phyloP scores from a whole-genome alignment of 2,797 vertebrate genomes.

The Crypturellus tataupa region DNA sequence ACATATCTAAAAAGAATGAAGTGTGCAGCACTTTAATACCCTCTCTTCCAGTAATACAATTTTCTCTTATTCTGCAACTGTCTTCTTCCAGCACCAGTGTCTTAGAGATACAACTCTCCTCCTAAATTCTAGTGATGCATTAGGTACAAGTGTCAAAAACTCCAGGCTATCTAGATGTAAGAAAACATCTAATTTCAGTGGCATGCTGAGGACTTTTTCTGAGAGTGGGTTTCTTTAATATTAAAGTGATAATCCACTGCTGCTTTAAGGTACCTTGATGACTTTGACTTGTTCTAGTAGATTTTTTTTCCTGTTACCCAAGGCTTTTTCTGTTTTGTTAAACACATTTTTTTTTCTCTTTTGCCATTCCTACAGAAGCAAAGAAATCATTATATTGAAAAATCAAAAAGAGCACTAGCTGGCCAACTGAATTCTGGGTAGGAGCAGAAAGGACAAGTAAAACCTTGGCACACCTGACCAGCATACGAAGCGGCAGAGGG shows the following conservation, averaged over 20 bases:
- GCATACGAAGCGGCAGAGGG: not conserved
- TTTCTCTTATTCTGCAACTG: not conserved
- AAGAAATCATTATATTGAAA: constrained; percentile 37
- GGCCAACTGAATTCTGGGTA: constrained; percentile 59
- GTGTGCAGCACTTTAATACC: not conserved
- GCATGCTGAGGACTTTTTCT: not conserved
- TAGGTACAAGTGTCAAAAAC: not conserved
- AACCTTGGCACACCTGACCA: not conserved
- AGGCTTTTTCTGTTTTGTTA: constrained; percentile 21
- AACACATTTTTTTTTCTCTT: not conserved
- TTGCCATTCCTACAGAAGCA: constrained; percentile 25
- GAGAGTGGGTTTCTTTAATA: not conserved
- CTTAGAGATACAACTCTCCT: not conserved
- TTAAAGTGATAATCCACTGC: not conserved
- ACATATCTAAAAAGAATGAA: not conserved
- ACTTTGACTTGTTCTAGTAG: constrained; percentile 8
- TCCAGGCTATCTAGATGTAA: not conserved
- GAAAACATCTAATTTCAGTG: not conserved
- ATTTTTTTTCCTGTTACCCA: not conserved
- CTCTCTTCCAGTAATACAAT: not conserved
- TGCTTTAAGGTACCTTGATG: constrained; percentile 21
- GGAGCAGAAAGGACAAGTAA: constrained; percentile 8
- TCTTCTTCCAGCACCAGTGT: not conserved
- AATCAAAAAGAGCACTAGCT: constrained; percentile 42
- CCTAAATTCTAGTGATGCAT: not conserved